Percentiles rank a stretch among this genome's conserved stretches.
Conservation (phyloP, 1,140 invertebrate genomes). For the Callitettix versicolor region DNA sequence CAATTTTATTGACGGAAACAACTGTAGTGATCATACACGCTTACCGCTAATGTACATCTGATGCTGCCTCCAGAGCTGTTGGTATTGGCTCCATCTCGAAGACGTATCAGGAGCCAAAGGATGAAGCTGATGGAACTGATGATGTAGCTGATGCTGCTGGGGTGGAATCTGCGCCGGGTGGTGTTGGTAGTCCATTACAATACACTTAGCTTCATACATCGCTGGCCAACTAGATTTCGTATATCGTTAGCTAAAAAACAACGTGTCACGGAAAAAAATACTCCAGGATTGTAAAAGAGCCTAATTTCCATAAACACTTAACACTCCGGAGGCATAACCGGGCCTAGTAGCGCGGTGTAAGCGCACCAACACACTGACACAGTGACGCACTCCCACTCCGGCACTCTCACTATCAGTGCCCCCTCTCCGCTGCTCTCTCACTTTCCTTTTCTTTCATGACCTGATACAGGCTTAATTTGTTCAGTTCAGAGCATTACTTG, state of each 20-base stretch:
- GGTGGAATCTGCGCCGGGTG: constrained; percentile 18
- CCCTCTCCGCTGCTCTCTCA: neutral
- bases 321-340: neutral
- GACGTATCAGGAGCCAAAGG: constrained; percentile 39
- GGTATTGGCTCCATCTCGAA: constrained; percentile 41
- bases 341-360: neutral
- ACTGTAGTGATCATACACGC: too few species aligned
- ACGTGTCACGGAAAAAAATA: too few species aligned
- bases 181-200: constrained; percentile 29
- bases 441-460: constrained; percentile 14
- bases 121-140: constrained; percentile 38
- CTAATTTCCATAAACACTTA: too few species aligned
- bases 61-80: constrained; percentile 42
- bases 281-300: too few species aligned
- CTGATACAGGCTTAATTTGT: constrained; percentile 9
- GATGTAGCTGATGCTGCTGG: constrained; percentile 28
- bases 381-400: neutral
- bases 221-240: neutral
- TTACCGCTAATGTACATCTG: constrained; percentile 40
- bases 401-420: neutral
- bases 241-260: neutral
- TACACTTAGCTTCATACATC: constrained; percentile 28
- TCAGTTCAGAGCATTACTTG: neutral
- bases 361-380: neutral
- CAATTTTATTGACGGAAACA: too few species aligned